Base-by-base conservation (phyloP, 2,888 invertebrate genomes). In the Dorcus parallelipipedus region DNA sequence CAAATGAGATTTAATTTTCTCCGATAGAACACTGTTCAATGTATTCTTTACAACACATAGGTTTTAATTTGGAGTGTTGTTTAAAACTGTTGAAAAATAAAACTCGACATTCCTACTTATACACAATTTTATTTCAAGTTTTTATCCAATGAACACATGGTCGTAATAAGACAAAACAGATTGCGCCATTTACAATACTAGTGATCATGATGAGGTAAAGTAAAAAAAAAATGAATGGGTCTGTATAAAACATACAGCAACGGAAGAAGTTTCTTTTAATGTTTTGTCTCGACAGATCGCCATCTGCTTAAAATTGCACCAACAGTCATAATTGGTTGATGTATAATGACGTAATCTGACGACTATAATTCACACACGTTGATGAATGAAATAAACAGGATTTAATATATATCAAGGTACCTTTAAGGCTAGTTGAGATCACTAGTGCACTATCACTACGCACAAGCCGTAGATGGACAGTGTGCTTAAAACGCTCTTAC, bases 391-490 rank as follows among this genome's bases (percentile, higher is more conserved):
- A 66, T 64, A 63, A 63, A 63, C 73, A 70, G 68, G 73, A 74
- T 74, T 73, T 64, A 74, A 72, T 73, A 72, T 33, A 33, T 74
- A 73, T 74, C 72, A 76, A 76, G 76, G 75, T 76, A 77, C 75
- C 75, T 67, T 77, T 78, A 77, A 78, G 77, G 77, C 77, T 78
- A 78, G 73, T 76, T 76, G 76, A 77, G 76, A 78, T 77, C 78
- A 78, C 77, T 78, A 78, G 76, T 76, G 73, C 74, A 73, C 74
- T 75, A 76, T 70, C 72, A 67, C 73, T 73, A 74, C 71, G 70
- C 68, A 69, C 71, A 70, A 65, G 70, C 69, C 71, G 71, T 71
- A 71, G 69, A 70, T 69, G 71, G 69, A 71, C 69, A 66, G 62
- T 62, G 66, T 52, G 64, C 64, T 50, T 56, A 38, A 41, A 38